Base-by-base conservation (phyloP, 2,113 vertebrate genomes). In the Chaetodon auriga region DNA sequence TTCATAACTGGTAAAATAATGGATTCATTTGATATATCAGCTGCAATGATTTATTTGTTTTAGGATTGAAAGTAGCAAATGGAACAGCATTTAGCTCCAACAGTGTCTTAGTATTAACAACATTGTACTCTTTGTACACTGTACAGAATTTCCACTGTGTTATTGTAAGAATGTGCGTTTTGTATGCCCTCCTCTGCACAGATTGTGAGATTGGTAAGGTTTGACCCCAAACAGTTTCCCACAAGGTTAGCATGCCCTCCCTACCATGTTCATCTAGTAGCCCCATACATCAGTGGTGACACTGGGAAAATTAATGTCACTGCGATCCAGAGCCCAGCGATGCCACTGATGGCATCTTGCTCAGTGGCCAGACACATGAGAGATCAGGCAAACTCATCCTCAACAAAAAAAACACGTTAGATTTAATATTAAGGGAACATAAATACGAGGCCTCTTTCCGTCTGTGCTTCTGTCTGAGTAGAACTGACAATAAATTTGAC, bases 261-360 rank as follows among this genome's bases (percentile, higher is more conserved):
- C 87, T 70, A 90, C 88, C 90, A 88, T 89, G 92, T 89, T 89
- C 88, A 77, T 86, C 82, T 83, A 80, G 75, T 71, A 79, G 85
- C 73, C 82, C 87, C 87, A 94, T 95, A 94, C 90, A 94, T 95
- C 94, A 96, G 80, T 65, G 9, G 14, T 86, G 94, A 95, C 93
- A 93, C 85, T 30, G 87, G 85, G 89, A 90, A 93, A 95, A 95
- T 93, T 69, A 93, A 91, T 91, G 92, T 90, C 85, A 90, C 65
- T 9, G 83, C 77, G 86, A 89, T 87, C 84, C 92, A 74, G 86
- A 85, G 87, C 80, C 73, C 83, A 68, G 87, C 41, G 23, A 75
- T 80, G 77, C 83, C 63, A 71, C 76, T 71, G 81, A 86, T 68
- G 73, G 68, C 72, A 82, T 81, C 84, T 71, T 80, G 66, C 76